These are phyloP conservation scores for Lepidochrysops patricia DNA, from an alignment of 2,888 invertebrate genomes.

Conservation along the genomic window DNA sequence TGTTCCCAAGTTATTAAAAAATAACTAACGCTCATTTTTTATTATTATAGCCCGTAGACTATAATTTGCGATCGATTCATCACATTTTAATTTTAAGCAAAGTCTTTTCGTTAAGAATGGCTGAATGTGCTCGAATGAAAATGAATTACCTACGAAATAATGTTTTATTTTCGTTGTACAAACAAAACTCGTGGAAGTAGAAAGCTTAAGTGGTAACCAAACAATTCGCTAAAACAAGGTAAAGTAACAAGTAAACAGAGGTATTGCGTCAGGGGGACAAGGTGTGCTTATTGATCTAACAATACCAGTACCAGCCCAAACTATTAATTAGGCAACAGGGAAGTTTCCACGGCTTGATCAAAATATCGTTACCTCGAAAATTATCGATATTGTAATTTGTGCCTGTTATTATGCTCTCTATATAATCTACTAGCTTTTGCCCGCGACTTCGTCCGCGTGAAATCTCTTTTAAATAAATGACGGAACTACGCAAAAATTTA, in stretches of 20 bases:
- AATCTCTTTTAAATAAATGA: too few relatives aligned
- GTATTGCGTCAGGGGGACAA: constrained; percentile 18
- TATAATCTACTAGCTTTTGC: too few relatives aligned
- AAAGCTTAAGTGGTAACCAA: constrained; percentile 6
- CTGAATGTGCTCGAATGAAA: too few relatives aligned
- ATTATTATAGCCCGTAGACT: not conserved
- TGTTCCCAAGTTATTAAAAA: not conserved
- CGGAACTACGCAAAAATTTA: too few relatives aligned
- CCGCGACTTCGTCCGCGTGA: too few relatives aligned
- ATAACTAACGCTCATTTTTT: not conserved
- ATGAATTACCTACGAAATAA: not conserved
- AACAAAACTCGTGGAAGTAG: not conserved
- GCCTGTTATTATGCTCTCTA: not conserved
- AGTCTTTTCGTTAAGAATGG: not conserved
- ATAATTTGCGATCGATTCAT: not conserved
- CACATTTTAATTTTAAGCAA: not conserved
- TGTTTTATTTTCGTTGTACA: not conserved
- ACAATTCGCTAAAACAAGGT: constrained; percentile 2
- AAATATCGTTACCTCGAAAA: not conserved
- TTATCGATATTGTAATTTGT: not conserved
- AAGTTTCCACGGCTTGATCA: not conserved
- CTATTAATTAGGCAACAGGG: constrained; percentile 12
- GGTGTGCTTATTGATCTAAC: constrained; percentile 37
- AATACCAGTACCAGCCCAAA: constrained; percentile 25
- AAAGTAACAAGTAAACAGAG: not conserved